Conservation (phyloP, 2,888 invertebrate genomes). For the Blera fallax region DNA sequence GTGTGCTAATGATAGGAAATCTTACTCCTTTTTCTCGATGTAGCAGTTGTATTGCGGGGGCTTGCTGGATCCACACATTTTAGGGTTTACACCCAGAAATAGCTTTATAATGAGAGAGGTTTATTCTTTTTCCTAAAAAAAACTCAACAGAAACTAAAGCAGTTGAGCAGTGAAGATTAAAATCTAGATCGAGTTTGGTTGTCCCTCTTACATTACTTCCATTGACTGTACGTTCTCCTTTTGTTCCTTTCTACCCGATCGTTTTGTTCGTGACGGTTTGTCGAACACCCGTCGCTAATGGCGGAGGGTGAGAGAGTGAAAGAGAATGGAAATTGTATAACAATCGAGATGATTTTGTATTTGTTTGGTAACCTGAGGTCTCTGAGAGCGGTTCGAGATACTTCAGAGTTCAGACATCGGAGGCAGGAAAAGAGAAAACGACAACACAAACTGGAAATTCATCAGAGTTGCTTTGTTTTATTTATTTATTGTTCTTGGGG, state of each 20-base stretch:
- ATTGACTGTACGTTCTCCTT: background rate
- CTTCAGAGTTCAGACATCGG: background rate
- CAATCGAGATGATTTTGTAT: constrained; percentile 48
- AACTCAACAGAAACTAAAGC: background rate
- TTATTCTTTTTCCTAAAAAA: background rate
- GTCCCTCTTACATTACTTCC: background rate
- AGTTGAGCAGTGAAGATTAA: constrained; percentile 38
- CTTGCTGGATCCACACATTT: background rate
- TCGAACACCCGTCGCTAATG: constrained; percentile 56
- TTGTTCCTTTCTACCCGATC: constrained; percentile 23
- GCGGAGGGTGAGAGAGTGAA: background rate
- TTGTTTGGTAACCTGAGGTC: constrained; percentile 49
- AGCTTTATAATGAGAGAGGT: background rate
- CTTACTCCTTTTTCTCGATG: background rate
- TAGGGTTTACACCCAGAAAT: background rate
- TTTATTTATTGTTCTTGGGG: constrained; percentile 56
- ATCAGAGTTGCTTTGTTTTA: constrained; percentile 66
- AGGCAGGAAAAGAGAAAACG: constrained; percentile 5
- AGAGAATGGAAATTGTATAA: constrained; percentile 36
- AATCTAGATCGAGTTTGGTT: constrained; percentile 42
- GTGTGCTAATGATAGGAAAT: constrained; percentile 12
- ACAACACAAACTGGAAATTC: constrained; percentile 60
- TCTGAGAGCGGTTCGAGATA: constrained; percentile 6
- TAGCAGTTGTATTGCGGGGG: background rate
- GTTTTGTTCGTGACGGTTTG: constrained; percentile 49